Evolutionary conservation across 2,888 invertebrate genomes (phyloP).

Genomic region (Leucozona laternaria): DNA sequence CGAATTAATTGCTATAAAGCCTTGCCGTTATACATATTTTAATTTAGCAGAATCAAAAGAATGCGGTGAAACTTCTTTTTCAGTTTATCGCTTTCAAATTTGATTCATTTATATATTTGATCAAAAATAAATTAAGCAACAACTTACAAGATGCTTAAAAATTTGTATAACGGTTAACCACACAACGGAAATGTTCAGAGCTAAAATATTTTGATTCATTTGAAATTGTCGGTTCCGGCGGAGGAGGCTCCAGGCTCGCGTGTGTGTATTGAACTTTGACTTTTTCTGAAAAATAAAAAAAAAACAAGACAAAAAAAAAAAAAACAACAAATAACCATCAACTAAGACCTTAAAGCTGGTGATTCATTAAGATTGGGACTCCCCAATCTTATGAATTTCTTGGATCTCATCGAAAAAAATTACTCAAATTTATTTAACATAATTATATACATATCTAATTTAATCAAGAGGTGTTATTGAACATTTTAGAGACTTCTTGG

Average conservation of each 20-base stretch:
- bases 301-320: neutral
- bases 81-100: conserved; percentile 12
- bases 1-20: neutral
- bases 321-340: neutral
- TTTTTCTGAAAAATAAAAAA: neutral
- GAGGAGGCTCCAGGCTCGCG: no score
- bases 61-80: conserved; percentile 13
- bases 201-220: neutral
- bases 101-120: conserved; percentile 21
- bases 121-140: conserved; percentile 9
- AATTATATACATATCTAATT: neutral
- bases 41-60: conserved; percentile 13
- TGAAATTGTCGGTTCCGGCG: neutral
- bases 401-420: conserved; percentile 1
- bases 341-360: neutral
- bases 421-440: neutral
- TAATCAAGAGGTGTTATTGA: conserved; percentile 6
- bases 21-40: conserved; percentile 7
- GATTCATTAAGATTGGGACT: conserved; percentile 29
- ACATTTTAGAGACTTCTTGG: neutral
- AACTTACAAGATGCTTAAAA: neutral
- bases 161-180: conserved; percentile 12
- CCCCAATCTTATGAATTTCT: conserved; percentile 18
- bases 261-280: conserved; percentile 23
- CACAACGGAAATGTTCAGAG: neutral